Conservation (phyloP, 2,113 vertebrate species). For the Thermophis baileyi region DNA sequence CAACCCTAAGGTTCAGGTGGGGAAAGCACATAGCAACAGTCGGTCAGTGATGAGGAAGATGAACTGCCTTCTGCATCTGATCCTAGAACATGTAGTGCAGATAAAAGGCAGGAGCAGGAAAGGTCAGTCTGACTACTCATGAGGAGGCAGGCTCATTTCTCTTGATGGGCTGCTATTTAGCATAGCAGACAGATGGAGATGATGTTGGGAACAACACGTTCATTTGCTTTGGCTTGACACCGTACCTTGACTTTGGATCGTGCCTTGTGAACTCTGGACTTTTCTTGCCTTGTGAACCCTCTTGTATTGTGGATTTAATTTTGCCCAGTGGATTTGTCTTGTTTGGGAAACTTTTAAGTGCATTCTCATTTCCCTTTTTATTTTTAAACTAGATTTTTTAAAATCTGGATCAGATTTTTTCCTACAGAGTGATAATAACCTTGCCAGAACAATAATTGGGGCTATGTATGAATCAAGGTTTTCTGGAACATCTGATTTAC, state of each 20-base stretch:
- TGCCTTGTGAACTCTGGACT: no score
- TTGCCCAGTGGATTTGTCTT: background rate
- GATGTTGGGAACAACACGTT: background rate
- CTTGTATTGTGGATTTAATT: background rate
- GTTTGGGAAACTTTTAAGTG: background rate
- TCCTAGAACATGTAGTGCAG: background rate
- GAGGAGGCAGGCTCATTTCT: background rate
- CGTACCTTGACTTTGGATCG: background rate
- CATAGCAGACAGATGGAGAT: background rate
- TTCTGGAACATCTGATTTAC: background rate
- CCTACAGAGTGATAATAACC: background rate
- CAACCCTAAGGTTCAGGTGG: background rate
- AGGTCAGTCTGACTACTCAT: background rate
- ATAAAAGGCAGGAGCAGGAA: background rate
- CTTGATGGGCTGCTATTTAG: background rate
- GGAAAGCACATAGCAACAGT: background rate
- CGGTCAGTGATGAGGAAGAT: background rate
- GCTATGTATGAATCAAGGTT: background rate
- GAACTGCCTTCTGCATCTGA: background rate
- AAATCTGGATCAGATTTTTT: background rate
- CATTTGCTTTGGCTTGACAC: no score
- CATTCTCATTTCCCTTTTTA: background rate
- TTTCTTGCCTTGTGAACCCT: background rate
- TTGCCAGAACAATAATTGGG: background rate
- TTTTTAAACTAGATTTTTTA: background rate